Evolutionary conservation across 1,140 invertebrate species (phyloP), one percentile per base, ranked within the genome.

Genomic region (Andrena cerasifolii): DNA sequence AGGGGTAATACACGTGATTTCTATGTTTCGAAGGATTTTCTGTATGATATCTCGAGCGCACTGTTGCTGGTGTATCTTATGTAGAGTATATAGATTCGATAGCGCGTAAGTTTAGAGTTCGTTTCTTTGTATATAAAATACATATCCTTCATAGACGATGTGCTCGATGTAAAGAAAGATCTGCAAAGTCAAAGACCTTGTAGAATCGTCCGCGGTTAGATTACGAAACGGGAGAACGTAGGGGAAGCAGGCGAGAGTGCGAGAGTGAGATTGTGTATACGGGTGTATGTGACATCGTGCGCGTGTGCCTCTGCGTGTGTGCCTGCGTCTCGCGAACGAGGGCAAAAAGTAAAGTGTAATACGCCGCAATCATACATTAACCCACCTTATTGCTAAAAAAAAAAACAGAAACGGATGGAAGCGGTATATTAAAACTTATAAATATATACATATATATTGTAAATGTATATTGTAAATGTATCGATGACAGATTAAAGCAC

Each of bases 401-500:
- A 84, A 84, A 84, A 81, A 86, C 83, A 84, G 78, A 87, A 86
- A 85, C 79, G 72, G 84, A 74, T 47, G 71, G 56, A 86, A 87
- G 83, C 87, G 85, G 82, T 89, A 87, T 89, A 89, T 88, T 87
- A 86, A 89, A 86, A 85, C 81, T 77, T 88, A 89, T 87, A 87
- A 82, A 88, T 89, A 89, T 90, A 91, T 90, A 86, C 87, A 90
- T 90, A 90, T 91, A 84, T 91, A 91, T 90, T 89, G 89, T 90
- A 90, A 91, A 90, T 89, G 85, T 91, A 90, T 90, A 90, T 90
- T 90, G 89, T 90, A 90, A 90, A 91, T 91, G 89, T 91, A 91
- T 89, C 87, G 82, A 91, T 86, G 80, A 91, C 88, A 89, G 86
- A 91, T 90, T 91, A 90, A 91, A 91, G 82, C 86, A 89, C 85